These are phyloP conservation scores for Grallaria varia DNA, from an alignment of 2,113 vertebrate genomes.

Conservation along the genomic window DNA sequence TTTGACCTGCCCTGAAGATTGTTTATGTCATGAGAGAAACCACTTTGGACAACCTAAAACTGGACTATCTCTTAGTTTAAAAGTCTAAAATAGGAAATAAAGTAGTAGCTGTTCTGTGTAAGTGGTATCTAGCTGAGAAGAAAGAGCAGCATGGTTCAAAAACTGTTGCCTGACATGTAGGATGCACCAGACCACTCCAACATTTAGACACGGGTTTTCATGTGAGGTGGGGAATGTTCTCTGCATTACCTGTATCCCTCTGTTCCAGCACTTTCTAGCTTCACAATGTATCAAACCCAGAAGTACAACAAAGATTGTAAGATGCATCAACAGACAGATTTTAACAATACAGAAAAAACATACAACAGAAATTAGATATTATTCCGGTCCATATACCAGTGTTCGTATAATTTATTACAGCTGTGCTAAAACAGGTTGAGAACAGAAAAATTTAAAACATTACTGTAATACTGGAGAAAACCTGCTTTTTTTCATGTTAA, in stretches of 20 bases:
- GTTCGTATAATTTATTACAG: neutral
- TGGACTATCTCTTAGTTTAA: neutral
- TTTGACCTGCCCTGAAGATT: neutral
- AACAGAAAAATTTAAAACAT: neutral
- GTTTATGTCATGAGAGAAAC: neutral
- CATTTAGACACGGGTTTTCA: neutral
- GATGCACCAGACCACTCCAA: neutral
- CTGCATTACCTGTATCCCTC: rapidly evolving
- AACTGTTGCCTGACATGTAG: neutral
- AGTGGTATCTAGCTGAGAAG: neutral
- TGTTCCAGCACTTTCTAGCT: neutral
- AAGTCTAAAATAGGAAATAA: neutral
- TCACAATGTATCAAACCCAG: neutral
- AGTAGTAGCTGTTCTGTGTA: neutral
- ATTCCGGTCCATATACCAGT: neutral
- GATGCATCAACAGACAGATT: neutral
- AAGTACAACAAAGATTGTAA: neutral
- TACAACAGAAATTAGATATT: neutral
- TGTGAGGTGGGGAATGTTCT: neutral
- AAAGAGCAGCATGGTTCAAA: neutral
- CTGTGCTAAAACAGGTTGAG: neutral
- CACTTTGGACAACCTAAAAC: neutral
- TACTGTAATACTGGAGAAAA: neutral
- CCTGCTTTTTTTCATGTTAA: neutral
- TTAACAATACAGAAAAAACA: neutral